These are phyloP conservation scores for Corapipo altera DNA, from an alignment of 2,113 vertebrate genomes.

Conservation along the genomic window DNA sequence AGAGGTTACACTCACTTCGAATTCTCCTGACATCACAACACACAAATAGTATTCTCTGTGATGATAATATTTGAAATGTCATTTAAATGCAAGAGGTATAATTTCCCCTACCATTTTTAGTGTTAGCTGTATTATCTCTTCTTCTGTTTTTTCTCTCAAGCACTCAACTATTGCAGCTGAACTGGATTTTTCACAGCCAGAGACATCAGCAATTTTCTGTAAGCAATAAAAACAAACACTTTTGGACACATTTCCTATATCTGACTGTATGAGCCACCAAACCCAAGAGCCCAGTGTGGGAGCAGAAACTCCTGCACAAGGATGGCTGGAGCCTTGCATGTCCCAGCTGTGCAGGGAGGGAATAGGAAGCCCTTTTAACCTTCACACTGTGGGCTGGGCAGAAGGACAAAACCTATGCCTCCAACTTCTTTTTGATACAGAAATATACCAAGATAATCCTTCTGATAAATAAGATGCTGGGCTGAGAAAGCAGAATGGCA, in stretches of 20 bases:
- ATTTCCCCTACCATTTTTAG: slow-evolving; percentile 2
- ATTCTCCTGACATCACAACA: not conserved
- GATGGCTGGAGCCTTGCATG: not conserved
- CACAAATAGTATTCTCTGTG: not conserved
- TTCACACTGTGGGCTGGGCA: not conserved
- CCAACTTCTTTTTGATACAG: not conserved
- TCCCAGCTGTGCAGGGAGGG: not conserved
- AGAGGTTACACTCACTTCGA: not conserved
- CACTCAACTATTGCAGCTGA: slow-evolving; percentile 38
- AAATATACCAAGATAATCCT: not conserved
- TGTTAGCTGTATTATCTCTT: not conserved
- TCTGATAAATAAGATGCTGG: not conserved
- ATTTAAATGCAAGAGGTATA: not conserved
- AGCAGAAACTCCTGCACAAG: not conserved
- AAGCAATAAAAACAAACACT: not conserved
- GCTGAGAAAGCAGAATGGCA: not conserved
- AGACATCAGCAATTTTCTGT: not conserved
- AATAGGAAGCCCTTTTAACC: not conserved
- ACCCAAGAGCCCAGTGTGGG: not conserved
- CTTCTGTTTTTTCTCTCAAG: slow-evolving; percentile 42
- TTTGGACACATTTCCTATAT: not conserved
- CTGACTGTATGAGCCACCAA: not conserved
- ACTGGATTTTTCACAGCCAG: not conserved
- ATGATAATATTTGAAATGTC: not conserved
- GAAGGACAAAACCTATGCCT: not conserved